Percentiles rank a stretch among this genome's conserved stretches.
These are phyloP conservation scores for Diprion similis DNA, from an alignment of 1,140 invertebrate species.

Conservation along the genomic window DNA sequence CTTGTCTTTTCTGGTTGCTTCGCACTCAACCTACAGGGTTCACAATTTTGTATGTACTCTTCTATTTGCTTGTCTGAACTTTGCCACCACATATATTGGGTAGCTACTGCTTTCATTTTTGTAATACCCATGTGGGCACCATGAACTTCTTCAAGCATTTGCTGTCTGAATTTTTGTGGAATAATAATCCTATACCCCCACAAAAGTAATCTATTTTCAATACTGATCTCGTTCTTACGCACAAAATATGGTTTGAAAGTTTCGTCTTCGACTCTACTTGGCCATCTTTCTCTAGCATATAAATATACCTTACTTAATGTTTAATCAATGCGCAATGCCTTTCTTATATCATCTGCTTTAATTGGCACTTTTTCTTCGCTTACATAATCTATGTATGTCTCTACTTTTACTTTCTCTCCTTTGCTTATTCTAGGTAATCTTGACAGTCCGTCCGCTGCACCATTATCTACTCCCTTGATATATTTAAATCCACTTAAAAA, in stretches of 20 bases:
- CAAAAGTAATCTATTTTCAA: conserved; percentile 40
- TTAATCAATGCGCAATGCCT: conserved; percentile 27
- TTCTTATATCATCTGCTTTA: conserved; percentile 22
- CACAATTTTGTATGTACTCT: conserved; percentile 32
- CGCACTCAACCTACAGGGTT: conserved; percentile 32
- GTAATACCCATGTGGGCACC: conserved; percentile 24
- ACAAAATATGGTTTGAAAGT: conserved; percentile 12
- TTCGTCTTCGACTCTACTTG: conserved; percentile 18
- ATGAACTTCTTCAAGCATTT: conserved; percentile 45
- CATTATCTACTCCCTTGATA: conserved; percentile 37
- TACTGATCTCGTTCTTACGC: conserved; percentile 30
- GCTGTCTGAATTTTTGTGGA: conserved; percentile 33
- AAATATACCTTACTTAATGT: conserved; percentile 33
- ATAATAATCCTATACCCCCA: conserved; percentile 44
- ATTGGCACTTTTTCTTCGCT: conserved; percentile 31
- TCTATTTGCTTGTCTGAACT: conserved; percentile 49
- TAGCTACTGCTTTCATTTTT: conserved; percentile 49
- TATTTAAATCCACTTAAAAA: conserved; percentile 43
- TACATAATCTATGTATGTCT: conserved; percentile 26
- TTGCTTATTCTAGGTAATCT: conserved; percentile 33
- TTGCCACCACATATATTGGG: conserved; percentile 53
- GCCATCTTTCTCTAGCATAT: conserved; percentile 27
- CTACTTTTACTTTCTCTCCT: conserved; percentile 6
- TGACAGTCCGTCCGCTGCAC: conserved; percentile 39
- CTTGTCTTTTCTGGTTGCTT: conserved; percentile 23